Evolutionary conservation across 1,140 invertebrate genomes (phyloP).

Genomic region (Heliconius nattereri): DNA sequence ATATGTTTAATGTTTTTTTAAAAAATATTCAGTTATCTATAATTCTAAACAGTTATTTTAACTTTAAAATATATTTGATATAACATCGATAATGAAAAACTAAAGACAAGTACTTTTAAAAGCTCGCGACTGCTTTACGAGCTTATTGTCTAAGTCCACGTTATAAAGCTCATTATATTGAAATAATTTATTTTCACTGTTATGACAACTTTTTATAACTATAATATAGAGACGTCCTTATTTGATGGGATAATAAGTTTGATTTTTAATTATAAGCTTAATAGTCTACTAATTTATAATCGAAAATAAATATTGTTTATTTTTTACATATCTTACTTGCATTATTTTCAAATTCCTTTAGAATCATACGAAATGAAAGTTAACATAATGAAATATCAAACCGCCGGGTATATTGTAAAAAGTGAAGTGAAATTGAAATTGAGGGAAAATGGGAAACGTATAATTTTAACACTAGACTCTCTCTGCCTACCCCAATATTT

Average conservation of each 20-base stretch:
- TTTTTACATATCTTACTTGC: too few species aligned
- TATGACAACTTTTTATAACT: neutral
- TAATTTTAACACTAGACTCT: too few species aligned
- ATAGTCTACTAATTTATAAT: neutral
- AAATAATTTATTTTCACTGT: slow-evolving; percentile 12
- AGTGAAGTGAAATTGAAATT: too few species aligned
- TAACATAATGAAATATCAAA: too few species aligned
- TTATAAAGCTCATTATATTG: slow-evolving; percentile 20
- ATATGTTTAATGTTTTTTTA: too few species aligned
- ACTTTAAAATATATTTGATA: neutral
- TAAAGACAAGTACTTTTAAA: slow-evolving; percentile 8
- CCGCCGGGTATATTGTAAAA: too few species aligned
- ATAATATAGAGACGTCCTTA: neutral
- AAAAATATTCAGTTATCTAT: neutral
- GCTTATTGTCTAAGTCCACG: slow-evolving; percentile 29
- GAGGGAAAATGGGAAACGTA: too few species aligned
- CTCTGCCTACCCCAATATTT: too few species aligned
- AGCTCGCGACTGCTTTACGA: slow-evolving; percentile 28
- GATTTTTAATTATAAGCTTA: neutral
- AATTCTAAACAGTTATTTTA: neutral
- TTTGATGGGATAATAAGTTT: neutral
- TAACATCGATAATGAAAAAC: neutral
- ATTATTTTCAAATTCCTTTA: too few species aligned
- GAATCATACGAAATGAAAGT: too few species aligned
- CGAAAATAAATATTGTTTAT: too few species aligned